Conservation (phyloP, 2,113 vertebrate species). For the Henicopernis longicauda region DNA sequence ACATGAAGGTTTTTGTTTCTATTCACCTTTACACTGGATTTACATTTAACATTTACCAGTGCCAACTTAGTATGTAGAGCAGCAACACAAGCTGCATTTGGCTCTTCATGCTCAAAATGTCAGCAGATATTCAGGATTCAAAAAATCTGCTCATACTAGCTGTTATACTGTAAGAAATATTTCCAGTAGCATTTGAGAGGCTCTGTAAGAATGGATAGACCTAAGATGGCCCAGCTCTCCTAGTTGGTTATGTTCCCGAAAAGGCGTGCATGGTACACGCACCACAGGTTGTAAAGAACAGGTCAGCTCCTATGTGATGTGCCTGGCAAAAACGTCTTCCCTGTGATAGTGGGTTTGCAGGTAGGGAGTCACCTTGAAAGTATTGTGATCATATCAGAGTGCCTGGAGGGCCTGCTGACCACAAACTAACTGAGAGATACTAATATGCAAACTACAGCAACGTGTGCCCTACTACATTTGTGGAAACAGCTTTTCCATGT, state of each 20-base stretch:
- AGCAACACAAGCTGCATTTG: not conserved
- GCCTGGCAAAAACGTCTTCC: not conserved
- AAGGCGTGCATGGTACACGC: not conserved
- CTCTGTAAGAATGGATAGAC: not conserved
- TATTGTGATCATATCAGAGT: not conserved
- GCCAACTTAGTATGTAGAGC: not conserved
- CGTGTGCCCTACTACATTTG: not conserved
- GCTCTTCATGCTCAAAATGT: not conserved
- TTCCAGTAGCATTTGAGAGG: not conserved
- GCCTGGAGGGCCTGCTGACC: not conserved
- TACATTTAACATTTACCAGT: not conserved
- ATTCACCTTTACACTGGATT: not conserved
- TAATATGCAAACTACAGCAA: not conserved
- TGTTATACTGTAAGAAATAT: not conserved
- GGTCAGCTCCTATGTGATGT: not conserved
- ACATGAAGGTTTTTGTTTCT: not conserved
- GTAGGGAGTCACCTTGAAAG: not conserved
- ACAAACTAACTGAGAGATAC: not conserved
- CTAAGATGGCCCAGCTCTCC: not conserved
- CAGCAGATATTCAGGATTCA: not conserved
- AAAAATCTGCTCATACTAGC: not conserved
- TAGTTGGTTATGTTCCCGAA: not conserved
- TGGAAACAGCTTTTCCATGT: not conserved
- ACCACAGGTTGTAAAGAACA: not conserved
- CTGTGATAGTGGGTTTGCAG: not conserved